Conservation (phyloP, 2,797 vertebrate genomes). For the Chromis chromis region DNA sequence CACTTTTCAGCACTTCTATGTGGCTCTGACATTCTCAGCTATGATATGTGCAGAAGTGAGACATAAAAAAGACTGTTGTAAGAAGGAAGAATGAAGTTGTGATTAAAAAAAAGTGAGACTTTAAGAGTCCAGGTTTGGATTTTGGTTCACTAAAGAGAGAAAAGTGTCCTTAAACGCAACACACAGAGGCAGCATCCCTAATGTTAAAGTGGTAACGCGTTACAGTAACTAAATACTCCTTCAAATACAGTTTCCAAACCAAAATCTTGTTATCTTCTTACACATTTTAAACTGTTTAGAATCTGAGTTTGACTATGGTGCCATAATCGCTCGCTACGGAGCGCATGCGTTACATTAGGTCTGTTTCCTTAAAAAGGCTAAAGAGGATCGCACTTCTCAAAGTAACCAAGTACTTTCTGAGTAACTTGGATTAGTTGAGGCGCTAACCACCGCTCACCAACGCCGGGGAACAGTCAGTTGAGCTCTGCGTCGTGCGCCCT, state of each 20-base stretch:
- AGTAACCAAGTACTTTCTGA: neutral
- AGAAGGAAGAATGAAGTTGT: neutral
- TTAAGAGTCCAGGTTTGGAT: conserved; percentile 1
- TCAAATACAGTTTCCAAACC: neutral
- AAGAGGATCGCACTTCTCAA: neutral
- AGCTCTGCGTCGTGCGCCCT: conserved; percentile 57
- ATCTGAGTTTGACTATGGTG: too few species aligned
- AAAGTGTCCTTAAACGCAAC: neutral
- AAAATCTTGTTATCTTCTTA: too few species aligned
- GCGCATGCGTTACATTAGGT: too few species aligned
- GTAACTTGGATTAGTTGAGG: conserved; percentile 18
- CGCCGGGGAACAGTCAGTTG: conserved; percentile 47
- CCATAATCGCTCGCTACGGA: too few species aligned
- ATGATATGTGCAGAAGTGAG: neutral
- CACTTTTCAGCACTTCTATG: conserved; percentile 42
- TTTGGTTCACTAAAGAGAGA: conserved; percentile 10
- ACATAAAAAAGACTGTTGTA: conserved; percentile 16
- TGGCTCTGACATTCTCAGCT: conserved; percentile 23
- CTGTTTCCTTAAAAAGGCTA: too few species aligned
- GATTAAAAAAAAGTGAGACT: neutral
- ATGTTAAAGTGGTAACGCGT: neutral
- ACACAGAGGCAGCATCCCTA: neutral
- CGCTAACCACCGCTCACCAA: conserved; percentile 61
- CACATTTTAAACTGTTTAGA: too few species aligned
- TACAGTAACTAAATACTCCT: neutral